phyloP scores from a whole-genome alignment of 2,113 vertebrate species.

The Leuciscus idus region DNA sequence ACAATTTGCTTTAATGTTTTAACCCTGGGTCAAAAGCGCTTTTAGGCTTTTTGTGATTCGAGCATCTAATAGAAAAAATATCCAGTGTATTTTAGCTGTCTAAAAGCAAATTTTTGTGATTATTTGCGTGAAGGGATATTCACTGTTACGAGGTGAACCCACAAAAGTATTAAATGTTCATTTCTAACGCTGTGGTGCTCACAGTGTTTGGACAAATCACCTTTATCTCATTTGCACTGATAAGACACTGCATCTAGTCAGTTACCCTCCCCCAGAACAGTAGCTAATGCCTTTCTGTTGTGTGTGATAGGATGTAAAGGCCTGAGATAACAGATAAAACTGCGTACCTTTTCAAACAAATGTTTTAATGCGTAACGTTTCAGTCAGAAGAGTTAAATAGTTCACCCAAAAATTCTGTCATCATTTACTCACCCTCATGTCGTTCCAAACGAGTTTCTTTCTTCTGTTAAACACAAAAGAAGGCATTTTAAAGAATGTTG shows the following conservation, averaged over 20 bases:
- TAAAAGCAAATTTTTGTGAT: neutral
- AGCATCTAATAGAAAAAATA: constrained; percentile 27
- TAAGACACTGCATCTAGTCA: constrained; percentile 5
- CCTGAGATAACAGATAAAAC: neutral
- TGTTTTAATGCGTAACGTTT: neutral
- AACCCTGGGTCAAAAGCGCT: neutral
- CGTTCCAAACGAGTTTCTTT: no score
- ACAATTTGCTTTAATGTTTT: constrained; percentile 17
- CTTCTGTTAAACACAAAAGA: no score
- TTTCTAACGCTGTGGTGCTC: constrained; percentile 8
- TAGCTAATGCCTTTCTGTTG: constrained; percentile 26
- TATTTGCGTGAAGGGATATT: constrained; percentile 25
- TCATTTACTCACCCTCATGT: neutral
- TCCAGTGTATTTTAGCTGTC: neutral
- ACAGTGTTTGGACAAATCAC: constrained; percentile 36
- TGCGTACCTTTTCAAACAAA: neutral
- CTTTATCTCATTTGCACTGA: constrained; percentile 38
- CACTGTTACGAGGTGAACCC: constrained; percentile 20
- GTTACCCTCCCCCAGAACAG: neutral
- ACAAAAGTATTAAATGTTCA: constrained; percentile 21
- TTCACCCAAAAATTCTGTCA: neutral
- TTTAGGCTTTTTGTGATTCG: constrained; percentile 3
- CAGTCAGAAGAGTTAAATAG: neutral
- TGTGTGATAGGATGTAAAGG: constrained; percentile 4
- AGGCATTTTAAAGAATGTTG: no score